A percentile compares a stretch with the other conserved stretches of the same genome.
Conservation (phyloP, 2,797 vertebrate genomes). For the Rhincodon typus region DNA sequence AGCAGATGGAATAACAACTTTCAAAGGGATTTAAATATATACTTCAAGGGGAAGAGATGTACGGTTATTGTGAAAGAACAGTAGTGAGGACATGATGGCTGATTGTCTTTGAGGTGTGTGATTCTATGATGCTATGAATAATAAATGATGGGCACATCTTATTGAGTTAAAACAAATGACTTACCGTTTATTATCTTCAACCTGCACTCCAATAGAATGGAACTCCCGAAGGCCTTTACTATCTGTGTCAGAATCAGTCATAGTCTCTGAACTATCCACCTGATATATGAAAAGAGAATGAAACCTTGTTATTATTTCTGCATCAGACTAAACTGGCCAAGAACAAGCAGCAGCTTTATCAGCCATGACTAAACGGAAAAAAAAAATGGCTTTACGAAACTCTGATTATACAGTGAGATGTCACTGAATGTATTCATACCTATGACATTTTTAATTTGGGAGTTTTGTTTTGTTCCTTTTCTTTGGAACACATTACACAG, state of each 20-base stretch:
- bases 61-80: not conserved
- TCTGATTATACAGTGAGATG: not conserved
- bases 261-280: constrained; percentile 81
- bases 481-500: not conserved
- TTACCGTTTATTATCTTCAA: constrained; percentile 95
- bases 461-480: not conserved
- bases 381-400: not conserved
- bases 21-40: not conserved
- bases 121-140: not conserved
- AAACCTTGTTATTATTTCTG: constrained; percentile 1
- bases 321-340: not conserved
- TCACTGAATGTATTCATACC: not conserved
- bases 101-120: not conserved
- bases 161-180: not conserved
- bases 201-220: constrained; percentile 94
- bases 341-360: not conserved
- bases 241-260: constrained; percentile 88
- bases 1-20: not conserved
- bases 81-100: not conserved
- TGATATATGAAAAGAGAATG: constrained; percentile 44
- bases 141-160: not conserved
- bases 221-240: constrained; percentile 85
- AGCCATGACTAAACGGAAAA: not conserved
- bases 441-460: not conserved
- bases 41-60: not conserved